Evolutionary conservation across 2,888 invertebrate genomes (phyloP), one percentile per base, ranked within the genome.

Genomic region (Neoscelio sp.): DNA sequence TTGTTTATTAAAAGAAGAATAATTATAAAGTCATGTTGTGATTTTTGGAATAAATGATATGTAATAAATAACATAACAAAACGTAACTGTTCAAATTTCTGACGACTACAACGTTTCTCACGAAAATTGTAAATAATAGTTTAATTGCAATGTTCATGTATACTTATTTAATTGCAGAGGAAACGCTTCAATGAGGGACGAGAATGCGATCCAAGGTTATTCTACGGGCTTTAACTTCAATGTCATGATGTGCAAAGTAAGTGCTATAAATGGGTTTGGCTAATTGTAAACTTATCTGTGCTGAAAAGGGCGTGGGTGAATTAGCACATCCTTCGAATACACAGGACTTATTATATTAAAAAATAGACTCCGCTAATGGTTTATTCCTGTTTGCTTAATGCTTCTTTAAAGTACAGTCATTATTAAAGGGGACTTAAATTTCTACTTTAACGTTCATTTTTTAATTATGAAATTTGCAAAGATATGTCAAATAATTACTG

Each of bases 141-240:
- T 64, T 64, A 70, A 64, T 77, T 71, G 48, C 42, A 15, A 12
- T 42, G 75, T 17, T 46, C 64, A 48, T 42, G 56, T 42, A 65
- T 10, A 71, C 77, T 71, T 70, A 71, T 65, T 71, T 71, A 65
- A 73, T 67, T 60, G 35, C 65, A 38, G 58, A 67, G 78, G 71
- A 78, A 78, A 33, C 64, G 58, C 52, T 52, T 75, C 65, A 60
- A 58, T 42, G 68, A 77, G 50, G 38, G 33, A 42, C 46, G 65
- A 6, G 42, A 71, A 77, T 52, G 46, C 54, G 65, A 65, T 44
- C 58, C 71, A 71, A 71, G 77, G 77, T 65, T 77, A 70, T 65
- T 71, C 23, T 13, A 23, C 52, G 44, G 12, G 60, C 71, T 54
- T 18, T 17, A 42, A 38, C 64, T 35, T 67, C 64, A 60, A 20